Conservation (phyloP, 2,113 vertebrate species). For the Chionis minor region DNA sequence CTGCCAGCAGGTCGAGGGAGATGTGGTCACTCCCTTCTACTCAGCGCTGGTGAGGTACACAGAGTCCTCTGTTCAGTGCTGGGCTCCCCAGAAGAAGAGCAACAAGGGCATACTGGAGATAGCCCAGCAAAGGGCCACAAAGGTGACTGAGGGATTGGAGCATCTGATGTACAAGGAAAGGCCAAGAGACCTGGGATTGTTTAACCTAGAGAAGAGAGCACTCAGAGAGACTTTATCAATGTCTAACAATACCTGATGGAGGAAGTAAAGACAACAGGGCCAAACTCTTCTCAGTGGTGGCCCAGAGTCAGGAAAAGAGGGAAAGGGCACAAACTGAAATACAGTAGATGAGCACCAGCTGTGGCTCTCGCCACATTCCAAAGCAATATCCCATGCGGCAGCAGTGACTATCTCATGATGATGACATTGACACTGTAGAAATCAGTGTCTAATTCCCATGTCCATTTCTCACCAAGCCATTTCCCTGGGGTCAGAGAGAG, state of each 20-base stretch:
- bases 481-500: not conserved
- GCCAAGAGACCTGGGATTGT: not conserved
- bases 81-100: not conserved
- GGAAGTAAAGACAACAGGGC: not conserved
- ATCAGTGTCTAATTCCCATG: not conserved
- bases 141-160: not conserved
- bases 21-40: not conserved
- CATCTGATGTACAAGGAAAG: not conserved
- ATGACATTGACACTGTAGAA: not conserved
- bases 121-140: not conserved
- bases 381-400: not conserved
- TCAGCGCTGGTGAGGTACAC: not conserved
- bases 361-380: not conserved
- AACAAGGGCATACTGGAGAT: fast-evolving
- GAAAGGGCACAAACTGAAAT: not conserved
- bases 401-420: too few species aligned
- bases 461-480: not conserved
- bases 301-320: not conserved
- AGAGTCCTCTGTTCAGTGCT: not conserved
- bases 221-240: fast-evolving
- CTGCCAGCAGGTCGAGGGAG: not conserved
- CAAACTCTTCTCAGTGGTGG: not conserved
- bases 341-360: not conserved
- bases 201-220: not conserved
- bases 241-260: not conserved